A percentile compares a stretch with the other conserved stretches of the same genome.
Conservation (phyloP, 2,113 vertebrate genomes). For the Rhinoptilus africanus region DNA sequence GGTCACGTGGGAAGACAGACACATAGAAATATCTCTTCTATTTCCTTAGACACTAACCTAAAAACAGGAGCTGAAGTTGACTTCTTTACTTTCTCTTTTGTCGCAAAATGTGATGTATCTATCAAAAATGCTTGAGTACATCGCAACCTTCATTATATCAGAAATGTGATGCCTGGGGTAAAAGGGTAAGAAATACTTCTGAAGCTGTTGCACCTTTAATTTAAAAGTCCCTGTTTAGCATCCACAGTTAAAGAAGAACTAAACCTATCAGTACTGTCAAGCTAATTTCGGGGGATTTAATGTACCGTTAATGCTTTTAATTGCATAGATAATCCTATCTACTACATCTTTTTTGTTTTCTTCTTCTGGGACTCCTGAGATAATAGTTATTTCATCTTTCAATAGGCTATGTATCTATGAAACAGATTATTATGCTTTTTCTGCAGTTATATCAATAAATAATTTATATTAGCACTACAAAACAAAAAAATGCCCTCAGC, state of each 20-base stretch:
- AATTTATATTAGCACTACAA: neutral
- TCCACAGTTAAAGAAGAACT: neutral
- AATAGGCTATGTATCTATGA: neutral
- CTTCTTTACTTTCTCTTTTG: neutral
- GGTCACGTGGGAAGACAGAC: neutral
- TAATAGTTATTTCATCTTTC: neutral
- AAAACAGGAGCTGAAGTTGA: neutral
- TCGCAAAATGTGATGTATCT: neutral
- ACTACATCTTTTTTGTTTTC: neutral
- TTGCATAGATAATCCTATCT: neutral
- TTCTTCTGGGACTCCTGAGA: neutral
- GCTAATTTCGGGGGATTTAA: neutral
- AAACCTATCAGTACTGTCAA: neutral
- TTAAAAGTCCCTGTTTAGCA: neutral
- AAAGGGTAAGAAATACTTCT: neutral
- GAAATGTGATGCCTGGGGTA: neutral
- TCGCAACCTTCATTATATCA: neutral
- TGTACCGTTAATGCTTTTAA: neutral
- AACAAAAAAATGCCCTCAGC: neutral
- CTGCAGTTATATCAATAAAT: neutral
- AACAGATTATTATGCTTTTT: neutral
- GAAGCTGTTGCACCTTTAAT: neutral
- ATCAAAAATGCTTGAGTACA: neutral
- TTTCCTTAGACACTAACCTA: neutral
- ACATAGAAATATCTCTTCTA: neutral